Evolutionary conservation across 2,797 vertebrate species (phyloP), one percentile per base, ranked within the genome.

Genomic region (Tragopan temminckii): DNA sequence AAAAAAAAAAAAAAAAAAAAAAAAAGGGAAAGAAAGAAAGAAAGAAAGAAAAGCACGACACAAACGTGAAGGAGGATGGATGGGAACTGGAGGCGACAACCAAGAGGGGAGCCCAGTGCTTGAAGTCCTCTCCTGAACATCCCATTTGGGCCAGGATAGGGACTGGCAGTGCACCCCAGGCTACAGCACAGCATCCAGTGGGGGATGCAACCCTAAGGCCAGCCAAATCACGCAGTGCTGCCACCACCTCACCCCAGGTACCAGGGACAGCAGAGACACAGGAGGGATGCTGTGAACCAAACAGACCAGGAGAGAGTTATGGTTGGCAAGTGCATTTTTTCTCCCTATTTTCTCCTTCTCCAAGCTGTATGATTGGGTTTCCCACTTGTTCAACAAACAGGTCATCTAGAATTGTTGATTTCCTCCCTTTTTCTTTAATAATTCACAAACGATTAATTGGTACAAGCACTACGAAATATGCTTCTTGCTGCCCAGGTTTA

Each of bases 251-350:
- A 33, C 8, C 16, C 13, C 31, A 12, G 0, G 0, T 12, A 31
- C 27, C 36, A 25, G 52, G 16, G 25, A 77, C 66, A 67, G 42
- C 1, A 0, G 64, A 25, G 25, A 4, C n/a, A 64, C 0, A 1
- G 31, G 33, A 79, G 68, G 19, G 66, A 74, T 42, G 42, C 33
- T 23, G 13, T 43, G 57, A 61, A 25, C 18, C 36, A 31, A 23
- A 53, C 9, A 23, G 62, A 38, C 31, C 19, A 24, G 11, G 18
- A 83, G 66, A 64, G 29, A 76, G 21, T 14, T 35, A 61, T 11
- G 35, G 35, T 38, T 38, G 36, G 24, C 35, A 61, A 25, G 5
- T 61, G 40, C 57, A 21, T 58, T 43, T 18, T 43, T 43, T 43
- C 42, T 43, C 42, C 42, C 1, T 19, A 3, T 13, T n/a, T 80